Evolutionary conservation across 2,888 invertebrate species (phyloP), one percentile per base, ranked within the genome.

Genomic region (Julus scanicus): DNA sequence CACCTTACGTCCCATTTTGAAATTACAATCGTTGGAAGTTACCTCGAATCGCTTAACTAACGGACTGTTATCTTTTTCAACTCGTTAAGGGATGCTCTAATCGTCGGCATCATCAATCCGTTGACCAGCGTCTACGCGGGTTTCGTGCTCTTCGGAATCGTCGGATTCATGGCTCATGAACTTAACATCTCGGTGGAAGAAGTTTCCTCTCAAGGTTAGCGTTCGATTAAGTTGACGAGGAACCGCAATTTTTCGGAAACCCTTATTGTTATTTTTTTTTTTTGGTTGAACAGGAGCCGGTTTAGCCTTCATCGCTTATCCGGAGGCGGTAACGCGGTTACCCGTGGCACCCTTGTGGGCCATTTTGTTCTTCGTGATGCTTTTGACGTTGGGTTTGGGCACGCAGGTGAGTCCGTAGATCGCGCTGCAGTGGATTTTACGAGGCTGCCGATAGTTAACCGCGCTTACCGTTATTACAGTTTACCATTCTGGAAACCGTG

Each of bases 401-500:
- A 89, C 89, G n/a, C 86, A 88, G 86, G 89, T 89, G 40, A 57
- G 40, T 83, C 17, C 11, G 9, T 17, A 20, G 13, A 80, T 9
- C 17, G 13, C 29, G 4, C 11, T 39, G 29, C 40, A 86, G 86
- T 49, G 57, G 8, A 20, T 37, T 80, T 8, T 29, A 29, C 5
- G 6, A 48, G n/a, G n/a, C 6, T 44, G 53, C 13, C 8, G 13
- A 37, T 85, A 11, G 8, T n/a, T 37, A 39, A 85, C 9, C 6
- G 6, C 11, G 39, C 20, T 40, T 13, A 40, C 5, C 13, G 37
- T 4, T 29, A 37, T 87, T 48, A 4, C 94, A 95, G 92, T 92
- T 93, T 90, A 93, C 93, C 87, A 91, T 93, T 57, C 92, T 93
- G 85, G 93, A 93, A 88, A 93, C 93, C 11, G 93, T 94, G 2